These are phyloP conservation scores for Rutpela maculata DNA, from an alignment of 2,888 invertebrate species.

Conservation along the genomic window DNA sequence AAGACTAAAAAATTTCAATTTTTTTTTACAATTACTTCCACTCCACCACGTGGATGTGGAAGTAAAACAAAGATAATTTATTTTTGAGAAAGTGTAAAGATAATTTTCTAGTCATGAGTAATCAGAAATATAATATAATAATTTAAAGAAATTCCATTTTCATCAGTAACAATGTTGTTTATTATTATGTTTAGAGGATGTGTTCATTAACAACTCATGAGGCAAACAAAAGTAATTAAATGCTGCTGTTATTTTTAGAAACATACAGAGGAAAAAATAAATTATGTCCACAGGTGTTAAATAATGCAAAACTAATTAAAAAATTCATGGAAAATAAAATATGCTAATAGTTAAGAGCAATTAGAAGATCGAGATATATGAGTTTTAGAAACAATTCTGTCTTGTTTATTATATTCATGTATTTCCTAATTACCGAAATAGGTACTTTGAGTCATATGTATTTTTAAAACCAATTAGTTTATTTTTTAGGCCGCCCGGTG, in stretches of 20 bases:
- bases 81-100: too few relatives aligned
- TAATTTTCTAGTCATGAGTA: too few relatives aligned
- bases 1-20: too few relatives aligned
- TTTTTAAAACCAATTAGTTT: slow-evolving; percentile 7
- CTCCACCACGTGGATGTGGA: too few relatives aligned
- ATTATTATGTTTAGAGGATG: too few relatives aligned
- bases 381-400: neutral
- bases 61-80: too few relatives aligned
- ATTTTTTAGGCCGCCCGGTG: slow-evolving; percentile 7
- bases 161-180: too few relatives aligned
- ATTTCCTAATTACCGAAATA: neutral
- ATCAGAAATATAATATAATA: too few relatives aligned
- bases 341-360: neutral
- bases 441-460: neutral
- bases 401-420: neutral
- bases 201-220: neutral
- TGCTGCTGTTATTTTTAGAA: neutral
- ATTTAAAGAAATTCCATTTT: too few relatives aligned
- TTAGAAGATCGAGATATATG: neutral
- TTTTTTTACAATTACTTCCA: too few relatives aligned
- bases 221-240: neutral
- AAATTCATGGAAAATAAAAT: neutral
- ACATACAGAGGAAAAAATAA: neutral
- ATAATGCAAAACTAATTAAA: neutral
- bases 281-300: neutral